Base-by-base conservation (phyloP, 2,888 invertebrate species). In the Punctoribates punctum region DNA sequence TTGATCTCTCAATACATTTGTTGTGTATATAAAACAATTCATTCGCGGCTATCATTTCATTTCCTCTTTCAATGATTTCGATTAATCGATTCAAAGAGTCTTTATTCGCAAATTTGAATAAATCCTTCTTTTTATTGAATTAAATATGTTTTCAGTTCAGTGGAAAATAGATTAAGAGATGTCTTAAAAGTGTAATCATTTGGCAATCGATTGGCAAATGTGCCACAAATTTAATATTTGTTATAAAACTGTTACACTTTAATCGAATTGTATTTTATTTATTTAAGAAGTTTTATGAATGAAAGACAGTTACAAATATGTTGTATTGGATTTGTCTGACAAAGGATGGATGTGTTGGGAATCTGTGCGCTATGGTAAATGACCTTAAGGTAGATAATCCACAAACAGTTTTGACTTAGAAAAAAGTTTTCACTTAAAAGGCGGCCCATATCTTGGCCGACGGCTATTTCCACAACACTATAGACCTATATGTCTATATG, bases 341-440 rank as follows among this genome's bases (percentile, higher is more conserved):
- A 65, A 65, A 29, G 29, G 34, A 20, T 27, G 3, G 57, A 11
- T 11, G 20, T 60, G 57, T 11, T 25, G 65, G 20, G 15, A 65
- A 65, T 65, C 65, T 13, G 34, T 65, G 65, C 27, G n/a, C 65
- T 65, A 34, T n/a, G 51, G 65, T 65, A 65, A 65, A 65, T 65
- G 65, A 65, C 65, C 65, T 65, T 65, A 65, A 65, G 65, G 65
- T 65, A 65, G 65, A 65, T 65, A 65, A 65, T 65, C 65, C 65
- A 65, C 65, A 38, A 65, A 15, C 34, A 29, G 34, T 65, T 48
- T 57, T 65, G 65, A 65, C 65, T 65, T 29, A 65, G 62, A 62
- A 62, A 48, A 48, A 65, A 65, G 65, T 65, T 65, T 62, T 38
- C 13, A 65, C 23, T 62, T n/a, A 34, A 65, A 65, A 65, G 65